A percentile compares a stretch with the other conserved stretches of the same genome.
These are phyloP conservation scores for Arrhopalites spinosus DNA, from an alignment of 2,888 invertebrate genomes.

Conservation along the genomic window DNA sequence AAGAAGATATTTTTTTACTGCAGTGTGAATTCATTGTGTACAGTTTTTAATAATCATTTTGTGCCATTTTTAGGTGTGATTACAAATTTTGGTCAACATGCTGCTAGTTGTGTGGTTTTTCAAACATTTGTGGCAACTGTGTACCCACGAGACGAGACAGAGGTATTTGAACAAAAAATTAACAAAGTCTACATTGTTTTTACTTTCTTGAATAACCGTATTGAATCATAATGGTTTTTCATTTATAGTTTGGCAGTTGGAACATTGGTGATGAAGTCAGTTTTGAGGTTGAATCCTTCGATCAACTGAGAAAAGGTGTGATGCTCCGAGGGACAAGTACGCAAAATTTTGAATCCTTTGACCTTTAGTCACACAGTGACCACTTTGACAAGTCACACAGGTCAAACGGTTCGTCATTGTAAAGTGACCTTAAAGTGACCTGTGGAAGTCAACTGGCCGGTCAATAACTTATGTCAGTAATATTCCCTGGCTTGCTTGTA, in stretches of 20 bases:
- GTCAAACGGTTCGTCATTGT: no score
- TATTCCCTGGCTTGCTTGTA: no score
- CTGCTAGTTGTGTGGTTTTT: slow-evolving; percentile 18
- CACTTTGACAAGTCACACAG: no score
- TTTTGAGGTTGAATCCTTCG: slow-evolving; percentile 18
- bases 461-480: no score
- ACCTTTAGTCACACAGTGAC: no score
- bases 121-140: slow-evolving; percentile 21
- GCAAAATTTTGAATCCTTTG: no score
- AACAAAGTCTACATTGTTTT: no score
- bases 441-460: no score
- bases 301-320: slow-evolving; percentile 19
- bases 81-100: slow-evolving; percentile 3
- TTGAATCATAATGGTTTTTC: background rate
- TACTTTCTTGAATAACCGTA: no score
- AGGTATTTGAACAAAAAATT: background rate
- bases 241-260: slow-evolving; percentile 27
- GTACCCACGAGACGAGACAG: background rate
- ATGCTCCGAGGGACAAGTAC: slow-evolving; percentile 17
- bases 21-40: background rate
- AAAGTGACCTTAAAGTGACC: no score
- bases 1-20: background rate
- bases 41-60: no score
- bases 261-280: slow-evolving; percentile 16
- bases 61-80: slow-evolving; percentile 4